These are phyloP conservation scores for Bryconaethiops microstoma DNA, from an alignment of 2,797 vertebrate genomes.

Conservation along the genomic window DNA sequence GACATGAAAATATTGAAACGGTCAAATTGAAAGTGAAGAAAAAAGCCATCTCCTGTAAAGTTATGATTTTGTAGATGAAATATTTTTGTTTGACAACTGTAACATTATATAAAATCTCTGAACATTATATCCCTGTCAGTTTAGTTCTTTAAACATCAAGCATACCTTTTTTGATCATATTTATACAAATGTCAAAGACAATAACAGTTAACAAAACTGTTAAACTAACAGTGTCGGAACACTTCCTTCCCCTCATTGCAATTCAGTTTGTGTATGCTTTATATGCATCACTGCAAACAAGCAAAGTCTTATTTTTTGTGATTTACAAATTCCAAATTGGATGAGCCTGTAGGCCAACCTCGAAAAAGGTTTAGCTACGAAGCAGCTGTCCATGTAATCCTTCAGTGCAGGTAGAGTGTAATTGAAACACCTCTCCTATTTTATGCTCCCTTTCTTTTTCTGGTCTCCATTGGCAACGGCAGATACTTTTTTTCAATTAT, in stretches of 20 bases:
- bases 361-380: constrained; percentile 21
- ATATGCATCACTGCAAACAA: constrained; percentile 20
- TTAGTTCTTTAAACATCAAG: too few species aligned
- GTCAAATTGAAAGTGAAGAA: too few species aligned
- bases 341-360: neutral
- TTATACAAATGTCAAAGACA: too few species aligned
- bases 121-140: too few species aligned
- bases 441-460: neutral
- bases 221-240: too few species aligned
- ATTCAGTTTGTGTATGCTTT: constrained; percentile 20
- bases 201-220: too few species aligned
- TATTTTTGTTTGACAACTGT: too few species aligned
- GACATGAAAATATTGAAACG: too few species aligned
- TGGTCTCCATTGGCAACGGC: constrained; percentile 54
- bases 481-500: constrained; percentile 36
- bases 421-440: constrained; percentile 3
- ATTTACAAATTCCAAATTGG: constrained; percentile 12
- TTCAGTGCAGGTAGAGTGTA: neutral
- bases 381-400: neutral
- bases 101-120: too few species aligned
- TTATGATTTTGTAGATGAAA: too few species aligned
- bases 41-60: too few species aligned
- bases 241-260: neutral
- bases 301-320: constrained; percentile 6
- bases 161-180: too few species aligned